Base-by-base conservation (phyloP, 2,113 vertebrate species). In the Myodes glareolus region DNA sequence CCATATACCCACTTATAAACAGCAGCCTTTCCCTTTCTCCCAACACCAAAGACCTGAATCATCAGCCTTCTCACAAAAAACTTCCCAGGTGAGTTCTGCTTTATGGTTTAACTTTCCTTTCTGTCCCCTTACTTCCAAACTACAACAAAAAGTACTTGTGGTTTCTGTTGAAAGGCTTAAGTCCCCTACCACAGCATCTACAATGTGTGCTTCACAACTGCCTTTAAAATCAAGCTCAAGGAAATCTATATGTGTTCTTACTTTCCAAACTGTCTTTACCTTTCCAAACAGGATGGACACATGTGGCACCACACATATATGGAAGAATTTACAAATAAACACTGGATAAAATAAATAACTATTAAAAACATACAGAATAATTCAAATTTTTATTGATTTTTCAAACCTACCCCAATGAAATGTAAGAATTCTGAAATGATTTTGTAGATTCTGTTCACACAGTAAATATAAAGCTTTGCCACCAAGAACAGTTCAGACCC, bases 191-290 rank as follows among this genome's bases (percentile, higher is more conserved):
- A 27, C 63, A 45, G 4, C 80, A 61, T 16, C 11, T 39, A 25
- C 23, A 76, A 25, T 8, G 5, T 0, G 25, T 25, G 7, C 21
- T 0, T 27, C 13, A 27, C 23, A 61, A 29, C n/a, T 8, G 5
- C 1, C 2, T 58, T 9, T 82, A 39, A 4, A 4, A 5, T 82
- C 36, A 39, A 58, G 36, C 7, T 82, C 21, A 5, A 58, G 10
- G 52, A 5, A 12, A 58, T 39, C 19, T 25, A 21, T 1, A 4
- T 81, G 1, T 13, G 52, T n/a, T 55, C 4, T 27, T 58, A 11
- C 52, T 23, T 39, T 82, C 2, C 9, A 7, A 58, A 82, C 58
- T 58, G 58, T 55, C n/a, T 7, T 39, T 58, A 5, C 11, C 52
- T 23, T 39, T 82, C 1, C 11, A 13, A 58, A 82, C 3, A 39